phyloP scores from a whole-genome alignment of 2,797 vertebrate genomes.

The Podarcis siculus region DNA sequence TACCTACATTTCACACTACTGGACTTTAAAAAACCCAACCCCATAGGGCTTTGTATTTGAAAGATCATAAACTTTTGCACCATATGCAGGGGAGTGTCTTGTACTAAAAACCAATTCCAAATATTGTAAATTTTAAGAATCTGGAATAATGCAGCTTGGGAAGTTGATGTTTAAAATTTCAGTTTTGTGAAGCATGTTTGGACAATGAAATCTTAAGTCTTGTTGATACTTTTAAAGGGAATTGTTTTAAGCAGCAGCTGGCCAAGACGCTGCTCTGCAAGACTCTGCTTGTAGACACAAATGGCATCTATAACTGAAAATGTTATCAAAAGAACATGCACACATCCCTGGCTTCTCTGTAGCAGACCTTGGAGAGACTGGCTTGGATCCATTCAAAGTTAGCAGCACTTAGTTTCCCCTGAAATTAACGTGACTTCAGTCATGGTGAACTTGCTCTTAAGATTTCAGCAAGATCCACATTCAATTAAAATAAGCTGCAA shows the following conservation, averaged over 20 bases:
- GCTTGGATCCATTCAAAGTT: not conserved
- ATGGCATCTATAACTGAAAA: not conserved
- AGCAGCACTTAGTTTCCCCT: no score
- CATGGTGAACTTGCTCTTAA: not conserved
- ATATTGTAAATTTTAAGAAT: not conserved
- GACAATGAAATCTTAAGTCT: not conserved
- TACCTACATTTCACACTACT: not conserved
- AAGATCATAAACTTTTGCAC: not conserved
- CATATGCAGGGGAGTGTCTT: not conserved
- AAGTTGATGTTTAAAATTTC: not conserved
- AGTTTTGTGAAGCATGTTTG: not conserved
- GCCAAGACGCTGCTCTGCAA: not conserved
- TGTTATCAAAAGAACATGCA: not conserved
- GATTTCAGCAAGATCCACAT: not conserved
- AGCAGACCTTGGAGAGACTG: no score
- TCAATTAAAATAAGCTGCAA: no score
- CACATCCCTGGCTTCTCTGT: not conserved
- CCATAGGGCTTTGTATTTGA: not conserved
- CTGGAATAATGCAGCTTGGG: not conserved
- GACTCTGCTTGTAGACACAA: not conserved
- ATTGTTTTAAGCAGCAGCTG: not conserved
- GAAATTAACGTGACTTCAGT: no score
- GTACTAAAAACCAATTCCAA: not conserved
- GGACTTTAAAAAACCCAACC: not conserved
- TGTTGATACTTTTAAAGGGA: not conserved